phyloP scores from a whole-genome alignment of 2,113 vertebrate species.

The Gopherus evgoodei region DNA sequence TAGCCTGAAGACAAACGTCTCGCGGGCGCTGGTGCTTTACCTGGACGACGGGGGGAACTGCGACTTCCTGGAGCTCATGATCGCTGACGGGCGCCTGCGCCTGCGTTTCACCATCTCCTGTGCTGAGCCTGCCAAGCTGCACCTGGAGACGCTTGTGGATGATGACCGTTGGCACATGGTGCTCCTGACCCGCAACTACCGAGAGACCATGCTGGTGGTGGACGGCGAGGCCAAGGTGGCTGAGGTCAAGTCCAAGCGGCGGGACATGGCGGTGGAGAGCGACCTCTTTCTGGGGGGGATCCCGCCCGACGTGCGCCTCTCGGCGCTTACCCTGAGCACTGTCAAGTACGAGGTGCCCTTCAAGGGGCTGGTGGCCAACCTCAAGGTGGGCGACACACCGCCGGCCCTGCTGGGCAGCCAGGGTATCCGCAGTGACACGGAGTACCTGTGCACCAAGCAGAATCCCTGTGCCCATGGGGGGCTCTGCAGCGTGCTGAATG shows the following conservation, averaged over 20 bases:
- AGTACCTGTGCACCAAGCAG: constrained; percentile 86
- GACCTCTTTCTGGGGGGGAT: constrained; percentile 94
- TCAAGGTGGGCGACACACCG: constrained; percentile 88
- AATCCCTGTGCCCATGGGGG: constrained; percentile 92
- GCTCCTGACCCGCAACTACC: constrained; percentile 84
- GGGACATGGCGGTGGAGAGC: constrained; percentile 91
- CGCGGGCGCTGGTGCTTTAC: constrained; percentile 91
- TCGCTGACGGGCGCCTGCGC: constrained; percentile 87
- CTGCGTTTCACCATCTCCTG: constrained; percentile 93
- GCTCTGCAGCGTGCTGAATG: constrained; percentile 86
- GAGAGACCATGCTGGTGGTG: constrained; percentile 86
- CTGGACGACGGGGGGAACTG: constrained; percentile 95
- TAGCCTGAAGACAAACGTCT: constrained; percentile 89
- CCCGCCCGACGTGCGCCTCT: constrained; percentile 93
- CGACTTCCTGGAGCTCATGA: constrained; percentile 93
- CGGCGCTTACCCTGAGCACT: constrained; percentile 92
- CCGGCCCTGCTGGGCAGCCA: constrained; percentile 89
- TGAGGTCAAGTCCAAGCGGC: constrained; percentile 91
- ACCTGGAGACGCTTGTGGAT: constrained; percentile 83
- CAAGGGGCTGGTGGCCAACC: constrained; percentile 87
- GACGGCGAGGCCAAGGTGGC: constrained; percentile 88
- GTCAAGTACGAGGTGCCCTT: constrained; percentile 96
- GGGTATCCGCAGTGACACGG: constrained; percentile 88
- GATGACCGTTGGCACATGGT: constrained; percentile 94
- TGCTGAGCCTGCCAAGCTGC: constrained; percentile 88